Conservation (phyloP, 2,888 invertebrate species). For the Aphidius colemani region DNA sequence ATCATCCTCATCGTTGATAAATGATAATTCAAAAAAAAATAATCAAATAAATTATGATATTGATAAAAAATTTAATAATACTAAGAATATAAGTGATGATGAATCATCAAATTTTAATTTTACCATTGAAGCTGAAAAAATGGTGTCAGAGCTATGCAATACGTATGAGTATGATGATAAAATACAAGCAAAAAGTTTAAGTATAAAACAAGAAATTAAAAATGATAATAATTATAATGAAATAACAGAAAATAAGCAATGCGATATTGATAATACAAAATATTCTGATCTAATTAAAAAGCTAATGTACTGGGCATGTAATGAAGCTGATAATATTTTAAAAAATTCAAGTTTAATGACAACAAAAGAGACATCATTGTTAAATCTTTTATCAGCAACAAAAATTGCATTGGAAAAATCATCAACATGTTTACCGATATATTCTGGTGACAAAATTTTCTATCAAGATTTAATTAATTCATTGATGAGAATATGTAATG, state of each 20-base stretch:
- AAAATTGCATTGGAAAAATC: conserved; percentile 51
- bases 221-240: conserved; percentile 8
- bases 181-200: background rate
- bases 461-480: conserved; percentile 49
- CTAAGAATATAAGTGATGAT: conserved; percentile 28
- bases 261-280: background rate
- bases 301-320: conserved; percentile 49
- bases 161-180: conserved; percentile 50
- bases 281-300: conserved; percentile 26
- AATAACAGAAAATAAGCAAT: conserved; percentile 16
- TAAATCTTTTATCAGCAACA: conserved; percentile 46
- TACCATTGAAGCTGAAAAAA: conserved; percentile 66
- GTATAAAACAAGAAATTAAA: conserved; percentile 2
- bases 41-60: too few relatives aligned
- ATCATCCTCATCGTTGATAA: too few relatives aligned
- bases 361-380: conserved; percentile 42
- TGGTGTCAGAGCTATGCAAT: conserved; percentile 68
- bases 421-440: conserved; percentile 50
- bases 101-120: conserved; percentile 67
- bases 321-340: conserved; percentile 47
- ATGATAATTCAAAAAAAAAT: too few relatives aligned
- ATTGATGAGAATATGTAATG: conserved; percentile 50
- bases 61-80: too few relatives aligned
- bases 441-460: conserved; percentile 46
- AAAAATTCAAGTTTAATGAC: conserved; percentile 34